These are phyloP conservation scores for Calliopsis andreniformis DNA, from an alignment of 1,140 invertebrate species.

Conservation along the genomic window DNA sequence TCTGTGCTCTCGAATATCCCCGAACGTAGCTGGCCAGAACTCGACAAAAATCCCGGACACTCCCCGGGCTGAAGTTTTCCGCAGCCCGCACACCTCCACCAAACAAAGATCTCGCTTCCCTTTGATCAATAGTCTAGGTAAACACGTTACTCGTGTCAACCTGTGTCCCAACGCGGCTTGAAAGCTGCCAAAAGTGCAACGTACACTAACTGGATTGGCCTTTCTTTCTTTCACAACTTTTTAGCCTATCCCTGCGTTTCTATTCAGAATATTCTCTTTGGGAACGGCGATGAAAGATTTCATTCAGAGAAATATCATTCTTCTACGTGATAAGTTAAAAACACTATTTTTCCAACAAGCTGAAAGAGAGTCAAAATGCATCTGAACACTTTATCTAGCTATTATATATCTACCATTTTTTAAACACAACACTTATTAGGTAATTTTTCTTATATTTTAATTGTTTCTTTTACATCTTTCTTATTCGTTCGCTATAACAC, in stretches of 20 bases:
- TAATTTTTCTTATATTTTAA: too few species aligned
- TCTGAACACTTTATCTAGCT: too few species aligned
- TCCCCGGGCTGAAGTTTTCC: constrained; percentile 26
- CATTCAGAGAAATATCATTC: too few species aligned
- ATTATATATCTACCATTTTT: too few species aligned
- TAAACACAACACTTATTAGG: too few species aligned
- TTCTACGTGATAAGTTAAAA: too few species aligned
- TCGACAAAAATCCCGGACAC: constrained; percentile 29
- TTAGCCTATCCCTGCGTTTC: too few species aligned
- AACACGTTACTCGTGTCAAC: constrained; percentile 40
- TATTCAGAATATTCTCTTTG: background rate
- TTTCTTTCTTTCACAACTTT: constrained; percentile 36
- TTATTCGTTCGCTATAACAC: too few species aligned
- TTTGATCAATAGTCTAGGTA: constrained; percentile 51
- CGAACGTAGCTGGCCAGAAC: constrained; percentile 17
- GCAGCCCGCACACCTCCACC: constrained; percentile 28
- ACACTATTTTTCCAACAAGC: too few species aligned
- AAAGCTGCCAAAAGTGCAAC: constrained; percentile 47
- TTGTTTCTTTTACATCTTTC: too few species aligned
- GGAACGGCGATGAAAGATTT: background rate
- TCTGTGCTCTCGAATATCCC: constrained; percentile 17
- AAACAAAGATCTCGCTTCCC: constrained; percentile 41
- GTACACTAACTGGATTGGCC: constrained; percentile 24
- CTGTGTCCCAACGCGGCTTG: constrained; percentile 26
- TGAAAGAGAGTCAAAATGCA: too few species aligned